phyloP scores from a whole-genome alignment of 2,797 vertebrate genomes.

The Squalus acanthias region DNA sequence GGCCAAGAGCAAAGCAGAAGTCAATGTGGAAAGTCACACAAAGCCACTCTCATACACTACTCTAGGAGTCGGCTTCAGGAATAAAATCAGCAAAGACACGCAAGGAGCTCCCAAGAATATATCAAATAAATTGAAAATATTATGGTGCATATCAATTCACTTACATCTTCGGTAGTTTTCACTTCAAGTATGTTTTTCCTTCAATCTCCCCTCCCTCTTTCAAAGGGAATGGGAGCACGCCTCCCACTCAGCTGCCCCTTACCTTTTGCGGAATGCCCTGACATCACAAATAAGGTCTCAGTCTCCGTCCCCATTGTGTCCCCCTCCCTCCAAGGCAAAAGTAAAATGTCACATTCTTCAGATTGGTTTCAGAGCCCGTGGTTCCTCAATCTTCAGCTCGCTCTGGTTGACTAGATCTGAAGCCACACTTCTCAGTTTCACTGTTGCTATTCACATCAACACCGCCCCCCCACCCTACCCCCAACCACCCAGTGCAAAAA shows the following conservation, averaged over 20 bases:
- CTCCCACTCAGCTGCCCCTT: slow-evolving; percentile 4
- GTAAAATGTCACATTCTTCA: neutral
- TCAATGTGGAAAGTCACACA: neutral
- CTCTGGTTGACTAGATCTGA: neutral
- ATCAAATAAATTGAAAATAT: neutral
- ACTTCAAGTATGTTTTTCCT: neutral
- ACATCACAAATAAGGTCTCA: neutral
- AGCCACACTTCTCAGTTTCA: neutral
- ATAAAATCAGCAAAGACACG: neutral
- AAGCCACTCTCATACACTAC: neutral
- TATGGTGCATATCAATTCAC: neutral
- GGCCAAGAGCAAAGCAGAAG: neutral
- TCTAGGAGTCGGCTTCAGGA: neutral
- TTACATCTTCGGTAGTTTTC: neutral
- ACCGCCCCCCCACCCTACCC: neutral
- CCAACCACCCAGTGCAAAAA: neutral
- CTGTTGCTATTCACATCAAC: neutral
- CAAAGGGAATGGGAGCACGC: neutral
- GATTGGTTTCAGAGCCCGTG: neutral
- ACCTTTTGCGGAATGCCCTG: neutral
- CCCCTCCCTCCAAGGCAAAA: neutral
- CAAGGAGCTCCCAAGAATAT: neutral
- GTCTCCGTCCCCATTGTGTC: neutral
- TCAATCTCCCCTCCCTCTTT: neutral
- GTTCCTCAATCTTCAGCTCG: neutral